Evolutionary conservation across 1,140 invertebrate species (phyloP).

Genomic region (Drosophila lacteicornis): DNA sequence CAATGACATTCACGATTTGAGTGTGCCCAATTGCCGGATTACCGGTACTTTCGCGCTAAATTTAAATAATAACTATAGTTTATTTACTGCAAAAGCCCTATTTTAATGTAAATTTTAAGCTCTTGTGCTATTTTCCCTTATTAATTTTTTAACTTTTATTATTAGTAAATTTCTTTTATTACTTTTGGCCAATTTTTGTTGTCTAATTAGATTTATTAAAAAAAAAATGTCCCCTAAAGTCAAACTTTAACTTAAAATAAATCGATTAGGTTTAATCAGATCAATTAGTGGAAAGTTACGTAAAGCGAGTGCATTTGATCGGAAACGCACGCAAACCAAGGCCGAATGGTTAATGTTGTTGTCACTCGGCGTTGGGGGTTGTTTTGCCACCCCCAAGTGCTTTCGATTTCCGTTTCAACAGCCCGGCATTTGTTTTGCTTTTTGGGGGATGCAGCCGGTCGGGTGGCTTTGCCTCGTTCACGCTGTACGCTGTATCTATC

Average conservation of each 20-base stretch:
- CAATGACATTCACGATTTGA: background rate
- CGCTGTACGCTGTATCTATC: slow-evolving; percentile 63
- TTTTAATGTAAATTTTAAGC: too few species aligned
- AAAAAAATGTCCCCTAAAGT: too few species aligned
- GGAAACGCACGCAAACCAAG: slow-evolving; percentile 34
- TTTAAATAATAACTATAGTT: background rate
- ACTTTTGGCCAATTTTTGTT: too few species aligned
- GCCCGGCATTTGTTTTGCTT: slow-evolving; percentile 37
- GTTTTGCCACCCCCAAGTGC: slow-evolving; percentile 39
- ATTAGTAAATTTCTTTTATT: too few species aligned
- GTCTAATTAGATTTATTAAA: too few species aligned
- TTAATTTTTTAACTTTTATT: too few species aligned
- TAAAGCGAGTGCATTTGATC: slow-evolving; percentile 26
- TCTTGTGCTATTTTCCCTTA: too few species aligned
- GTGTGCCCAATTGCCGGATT: background rate
- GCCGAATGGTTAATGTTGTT: slow-evolving; percentile 14
- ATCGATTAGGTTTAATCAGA: background rate
- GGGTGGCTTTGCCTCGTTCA: slow-evolving; percentile 11
- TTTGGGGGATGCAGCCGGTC: slow-evolving; percentile 43
- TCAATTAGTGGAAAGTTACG: background rate
- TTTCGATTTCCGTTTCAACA: slow-evolving; percentile 19
- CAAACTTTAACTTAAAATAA: background rate
- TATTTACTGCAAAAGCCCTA: background rate
- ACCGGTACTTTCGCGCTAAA: background rate
- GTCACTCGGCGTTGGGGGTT: slow-evolving; percentile 22